A percentile compares a stretch with the other conserved stretches of the same genome.
phyloP scores from a whole-genome alignment of 2,888 invertebrate species.

The Mythimna impura region DNA sequence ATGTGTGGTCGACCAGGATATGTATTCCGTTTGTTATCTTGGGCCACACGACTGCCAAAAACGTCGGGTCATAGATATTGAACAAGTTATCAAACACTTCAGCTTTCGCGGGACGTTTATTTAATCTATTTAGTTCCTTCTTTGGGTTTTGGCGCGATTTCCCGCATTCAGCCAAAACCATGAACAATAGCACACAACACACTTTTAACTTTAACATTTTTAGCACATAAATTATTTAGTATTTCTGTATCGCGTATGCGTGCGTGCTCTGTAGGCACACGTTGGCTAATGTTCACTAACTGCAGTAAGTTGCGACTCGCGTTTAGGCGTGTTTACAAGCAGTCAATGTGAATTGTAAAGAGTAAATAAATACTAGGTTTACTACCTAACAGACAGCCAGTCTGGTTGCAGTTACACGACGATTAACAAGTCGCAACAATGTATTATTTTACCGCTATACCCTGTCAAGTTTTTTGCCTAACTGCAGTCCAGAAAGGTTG shows the following conservation, averaged over 20 bases:
- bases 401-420: background rate
- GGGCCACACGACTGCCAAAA: constrained; percentile 86
- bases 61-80: constrained; percentile 85
- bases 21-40: constrained; percentile 83
- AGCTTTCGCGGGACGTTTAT: constrained; percentile 64
- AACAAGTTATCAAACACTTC: constrained; percentile 84
- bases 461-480: constrained; percentile 4
- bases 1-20: constrained; percentile 79
- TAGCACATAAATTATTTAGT: constrained; percentile 62
- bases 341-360: constrained; percentile 29
- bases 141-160: constrained; percentile 69
- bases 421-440: background rate
- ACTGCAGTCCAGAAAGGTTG: constrained; percentile 16
- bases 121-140: constrained; percentile 69
- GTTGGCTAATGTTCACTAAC: constrained; percentile 56
- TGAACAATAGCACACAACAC: constrained; percentile 61
- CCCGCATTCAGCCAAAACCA: constrained; percentile 63
- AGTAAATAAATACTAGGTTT: constrained; percentile 8
- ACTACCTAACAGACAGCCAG: background rate
- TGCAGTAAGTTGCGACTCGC: constrained; percentile 26
- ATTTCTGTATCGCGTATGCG: constrained; percentile 50
- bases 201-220: constrained; percentile 68
- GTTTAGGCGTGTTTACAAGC: constrained; percentile 57
- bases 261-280: constrained; percentile 58
- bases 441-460: background rate